Conservation (phyloP, 2,797 vertebrate species). For the Craterocephalus amniculus region DNA sequence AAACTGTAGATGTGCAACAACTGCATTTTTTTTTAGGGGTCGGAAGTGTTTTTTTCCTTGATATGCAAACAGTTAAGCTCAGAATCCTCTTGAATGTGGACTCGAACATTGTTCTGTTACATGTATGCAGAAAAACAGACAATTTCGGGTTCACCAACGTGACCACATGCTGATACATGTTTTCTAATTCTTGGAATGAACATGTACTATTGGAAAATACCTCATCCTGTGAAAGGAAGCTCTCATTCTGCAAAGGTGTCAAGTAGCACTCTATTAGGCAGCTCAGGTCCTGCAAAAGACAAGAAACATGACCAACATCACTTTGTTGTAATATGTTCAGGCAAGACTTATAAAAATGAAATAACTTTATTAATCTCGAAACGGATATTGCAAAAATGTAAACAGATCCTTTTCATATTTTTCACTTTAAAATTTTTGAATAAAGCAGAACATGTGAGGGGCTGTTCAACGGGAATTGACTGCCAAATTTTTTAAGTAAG, state of each 20-base stretch:
- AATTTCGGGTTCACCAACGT: neutral
- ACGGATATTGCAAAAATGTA: too few species aligned
- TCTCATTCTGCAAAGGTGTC: constrained; percentile 92
- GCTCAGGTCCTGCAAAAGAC: constrained; percentile 87
- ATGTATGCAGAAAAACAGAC: neutral
- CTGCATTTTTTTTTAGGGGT: neutral
- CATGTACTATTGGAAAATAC: constrained; percentile 69
- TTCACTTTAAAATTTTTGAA: neutral
- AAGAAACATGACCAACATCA: constrained; percentile 7
- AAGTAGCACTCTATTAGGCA: constrained; percentile 94
- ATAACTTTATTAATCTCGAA: too few species aligned
- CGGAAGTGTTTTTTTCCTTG: too few species aligned
- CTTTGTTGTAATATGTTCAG: neutral
- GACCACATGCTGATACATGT: neutral
- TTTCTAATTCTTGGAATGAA: neutral
- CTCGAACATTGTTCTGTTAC: too few species aligned
- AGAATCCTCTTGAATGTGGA: too few species aligned
- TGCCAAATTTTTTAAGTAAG: neutral
- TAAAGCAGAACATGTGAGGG: neutral
- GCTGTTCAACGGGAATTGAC: constrained; percentile 14
- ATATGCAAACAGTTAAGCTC: too few species aligned
- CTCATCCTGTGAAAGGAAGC: constrained; percentile 95
- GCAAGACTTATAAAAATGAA: neutral
- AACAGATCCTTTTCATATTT: too few species aligned
- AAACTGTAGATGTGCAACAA: neutral